Percentiles rank a stretch among this genome's conserved stretches.
Conservation (phyloP, 2,888 invertebrate genomes). For the Drosophila tripunctata region DNA sequence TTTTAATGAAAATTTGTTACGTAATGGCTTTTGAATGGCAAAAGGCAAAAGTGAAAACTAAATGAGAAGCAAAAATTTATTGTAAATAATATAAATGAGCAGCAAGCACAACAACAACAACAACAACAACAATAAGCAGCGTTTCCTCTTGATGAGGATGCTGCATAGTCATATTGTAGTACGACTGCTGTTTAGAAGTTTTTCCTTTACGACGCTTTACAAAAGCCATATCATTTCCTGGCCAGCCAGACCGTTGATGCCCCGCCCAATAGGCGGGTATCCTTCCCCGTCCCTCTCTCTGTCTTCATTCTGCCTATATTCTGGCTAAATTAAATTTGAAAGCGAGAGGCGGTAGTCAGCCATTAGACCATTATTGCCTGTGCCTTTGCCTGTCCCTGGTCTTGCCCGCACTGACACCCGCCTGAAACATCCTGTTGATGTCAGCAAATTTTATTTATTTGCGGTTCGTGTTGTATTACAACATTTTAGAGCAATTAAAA, state of each 20-base stretch:
- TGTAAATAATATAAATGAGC: slow-evolving; percentile 55
- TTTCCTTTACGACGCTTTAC: slow-evolving; percentile 29
- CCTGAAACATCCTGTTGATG: slow-evolving; percentile 77
- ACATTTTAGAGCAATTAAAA: slow-evolving; percentile 76
- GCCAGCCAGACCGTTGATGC: slow-evolving; percentile 7
- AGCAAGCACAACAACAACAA: slow-evolving; percentile 12
- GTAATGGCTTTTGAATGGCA: slow-evolving; percentile 58
- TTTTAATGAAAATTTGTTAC: slow-evolving; percentile 52
- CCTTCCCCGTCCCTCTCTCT: background rate
- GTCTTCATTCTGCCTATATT: slow-evolving; percentile 13
- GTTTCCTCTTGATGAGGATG: slow-evolving; percentile 30
- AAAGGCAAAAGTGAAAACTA: slow-evolving; percentile 65
- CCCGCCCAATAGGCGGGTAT: too few species aligned
- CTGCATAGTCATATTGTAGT: slow-evolving; percentile 42
- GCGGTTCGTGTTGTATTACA: slow-evolving; percentile 77
- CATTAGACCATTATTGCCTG: slow-evolving; percentile 51
- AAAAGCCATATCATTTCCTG: slow-evolving; percentile 56
- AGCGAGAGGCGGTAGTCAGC: slow-evolving; percentile 47
- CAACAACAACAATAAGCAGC: slow-evolving; percentile 2
- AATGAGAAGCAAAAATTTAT: slow-evolving; percentile 60
- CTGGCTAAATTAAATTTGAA: slow-evolving; percentile 59
- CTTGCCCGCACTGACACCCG: slow-evolving; percentile 57
- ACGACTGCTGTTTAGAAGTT: slow-evolving; percentile 37
- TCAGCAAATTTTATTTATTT: slow-evolving; percentile 78
- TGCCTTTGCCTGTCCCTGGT: background rate